Conservation (phyloP, 2,888 invertebrate genomes). For the Lasioglossum oenotherae region DNA sequence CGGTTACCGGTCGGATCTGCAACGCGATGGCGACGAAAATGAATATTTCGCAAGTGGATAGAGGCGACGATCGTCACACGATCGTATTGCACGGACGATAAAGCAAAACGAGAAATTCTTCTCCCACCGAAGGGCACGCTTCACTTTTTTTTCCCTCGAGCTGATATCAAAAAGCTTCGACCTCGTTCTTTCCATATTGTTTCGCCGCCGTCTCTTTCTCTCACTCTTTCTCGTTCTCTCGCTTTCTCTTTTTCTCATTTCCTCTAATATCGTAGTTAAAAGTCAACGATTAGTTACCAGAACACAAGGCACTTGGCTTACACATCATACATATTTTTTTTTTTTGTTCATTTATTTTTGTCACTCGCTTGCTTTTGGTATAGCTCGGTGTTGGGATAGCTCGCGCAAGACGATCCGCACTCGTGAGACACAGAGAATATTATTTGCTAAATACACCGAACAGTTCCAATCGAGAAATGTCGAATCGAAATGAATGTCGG, state of each 20-base stretch:
- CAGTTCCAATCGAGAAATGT: neutral
- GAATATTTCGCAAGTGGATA: neutral
- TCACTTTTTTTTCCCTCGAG: slow-evolving; percentile 22
- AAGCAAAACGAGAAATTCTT: slow-evolving; percentile 32
- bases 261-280: slow-evolving; percentile 80
- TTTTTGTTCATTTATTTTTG: slow-evolving; percentile 47
- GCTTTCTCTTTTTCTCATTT: slow-evolving; percentile 52
- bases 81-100: neutral
- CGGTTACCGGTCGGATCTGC: slow-evolving; percentile 37
- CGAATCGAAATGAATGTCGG: neutral
- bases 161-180: slow-evolving; percentile 48
- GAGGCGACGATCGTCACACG: slow-evolving; percentile 25
- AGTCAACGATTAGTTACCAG: slow-evolving; percentile 84
- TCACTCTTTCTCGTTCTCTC: slow-evolving; percentile 58
- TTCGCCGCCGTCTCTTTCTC: slow-evolving; percentile 59
- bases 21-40: slow-evolving; percentile 35
- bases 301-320: slow-evolving; percentile 84
- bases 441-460: neutral
- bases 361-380: slow-evolving; percentile 73
- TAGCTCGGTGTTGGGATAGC: slow-evolving; percentile 79
- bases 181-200: slow-evolving; percentile 38
- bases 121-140: slow-evolving; percentile 49
- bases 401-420: slow-evolving; percentile 65
- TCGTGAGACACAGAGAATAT: slow-evolving; percentile 25
- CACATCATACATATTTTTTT: slow-evolving; percentile 78